phyloP scores from a whole-genome alignment of 2,888 invertebrate genomes.

The Phyto melanocephala region DNA sequence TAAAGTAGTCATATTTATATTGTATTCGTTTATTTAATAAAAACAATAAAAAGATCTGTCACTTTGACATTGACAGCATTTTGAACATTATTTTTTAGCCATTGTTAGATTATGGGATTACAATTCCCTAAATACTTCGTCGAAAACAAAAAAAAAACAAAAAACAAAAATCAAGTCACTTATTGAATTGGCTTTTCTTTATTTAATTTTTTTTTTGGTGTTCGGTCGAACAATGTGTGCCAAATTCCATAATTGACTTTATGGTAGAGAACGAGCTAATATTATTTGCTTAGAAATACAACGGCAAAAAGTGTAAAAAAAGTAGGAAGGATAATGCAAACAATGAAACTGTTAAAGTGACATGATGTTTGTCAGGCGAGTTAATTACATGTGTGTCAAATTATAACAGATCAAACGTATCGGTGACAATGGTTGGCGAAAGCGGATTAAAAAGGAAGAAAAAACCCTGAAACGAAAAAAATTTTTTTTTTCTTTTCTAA shows the following conservation, averaged over 20 bases:
- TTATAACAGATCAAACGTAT: constrained; percentile 15
- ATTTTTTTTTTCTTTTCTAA: too few relatives aligned
- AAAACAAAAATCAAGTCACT: too few relatives aligned
- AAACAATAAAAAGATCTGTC: constrained; percentile 47
- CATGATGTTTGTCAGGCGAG: constrained; percentile 40
- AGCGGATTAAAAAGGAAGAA: constrained; percentile 35
- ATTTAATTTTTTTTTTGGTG: not conserved
- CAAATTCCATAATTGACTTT: constrained; percentile 52
- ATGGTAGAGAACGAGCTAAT: constrained; percentile 21
- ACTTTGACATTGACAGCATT: constrained; percentile 57
- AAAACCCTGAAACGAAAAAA: not conserved
- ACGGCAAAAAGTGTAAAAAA: not conserved
- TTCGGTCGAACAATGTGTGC: constrained; percentile 36
- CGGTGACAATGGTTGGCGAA: constrained; percentile 1
- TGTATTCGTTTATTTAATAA: constrained; percentile 18
- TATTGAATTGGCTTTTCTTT: constrained; percentile 18
- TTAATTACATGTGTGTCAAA: constrained; percentile 46
- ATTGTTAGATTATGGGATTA: constrained; percentile 62
- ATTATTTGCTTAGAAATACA: not conserved
- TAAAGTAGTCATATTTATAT: constrained; percentile 42
- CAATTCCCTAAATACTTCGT: constrained; percentile 24
- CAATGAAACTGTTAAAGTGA: not conserved
- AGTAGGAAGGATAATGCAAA: not conserved
- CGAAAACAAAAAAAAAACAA: not conserved
- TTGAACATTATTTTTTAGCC: constrained; percentile 16